Evolutionary conservation across 2,888 invertebrate species (phyloP), one percentile per base, ranked within the genome.

Genomic region (Metellina segmentata): DNA sequence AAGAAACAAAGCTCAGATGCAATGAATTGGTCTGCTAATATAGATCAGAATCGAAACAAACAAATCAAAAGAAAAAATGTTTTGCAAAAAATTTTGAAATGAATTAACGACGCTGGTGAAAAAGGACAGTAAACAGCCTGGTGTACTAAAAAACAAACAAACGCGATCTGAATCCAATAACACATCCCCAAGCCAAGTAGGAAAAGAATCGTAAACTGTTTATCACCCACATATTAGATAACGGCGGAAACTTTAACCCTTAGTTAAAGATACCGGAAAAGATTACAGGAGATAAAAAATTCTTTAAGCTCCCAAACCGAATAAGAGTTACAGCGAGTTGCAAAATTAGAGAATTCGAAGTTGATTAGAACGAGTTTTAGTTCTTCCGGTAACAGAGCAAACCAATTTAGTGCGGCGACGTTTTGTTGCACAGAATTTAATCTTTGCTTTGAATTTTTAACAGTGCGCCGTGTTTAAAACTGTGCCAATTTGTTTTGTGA

Each of bases 171-270:
- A 34, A 34, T 16, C 9, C 61, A 61, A 5, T 11, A 61, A 61
- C 13, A 61, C 13, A 61, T 61, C 85, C 81, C 70, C 61, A 85
- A 90, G 75, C 20, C 69, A 81, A 34, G 91, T 82, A 72, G 82
- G 87, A 78, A 77, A 86, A 87, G 87, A 91, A 83, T 87, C 82
- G 71, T 82, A 83, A 87, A 87, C 91, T 78, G 85, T 79, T 79
- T 79, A 87, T 91, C 82, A 51, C 48, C 20, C 81, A 34, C 52
- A 69, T 8, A 49, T 85, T 74, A 85, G 91, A 91, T 91, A 83
- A 83, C 48, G 8, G 34, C 19, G 72, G 78, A 82, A 91, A 91
- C 81, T 91, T 91, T 87, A 83, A 91, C 91, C 91, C 71, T n/a
- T 34, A 34, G 78, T 69, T 19, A 61, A 53, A 87, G 83, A 83